Percentiles rank a stretch among this genome's conserved stretches.
Evolutionary conservation across 2,797 vertebrate genomes (phyloP).

Genomic region (Catostomus latipinnis): DNA sequence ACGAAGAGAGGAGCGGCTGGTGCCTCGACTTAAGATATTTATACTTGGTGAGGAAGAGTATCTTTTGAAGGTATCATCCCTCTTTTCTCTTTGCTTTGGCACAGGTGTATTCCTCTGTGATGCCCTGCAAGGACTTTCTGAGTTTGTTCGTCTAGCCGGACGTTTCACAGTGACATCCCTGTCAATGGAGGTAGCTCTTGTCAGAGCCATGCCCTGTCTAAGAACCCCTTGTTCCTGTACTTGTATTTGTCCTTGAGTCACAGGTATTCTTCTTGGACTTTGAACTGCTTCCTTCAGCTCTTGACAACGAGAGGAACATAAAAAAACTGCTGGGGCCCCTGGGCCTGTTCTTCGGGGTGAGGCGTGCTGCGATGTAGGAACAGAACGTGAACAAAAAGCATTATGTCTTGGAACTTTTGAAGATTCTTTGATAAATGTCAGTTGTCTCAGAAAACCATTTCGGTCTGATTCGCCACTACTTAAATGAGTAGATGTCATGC

Average conservation of each 20-base stretch:
- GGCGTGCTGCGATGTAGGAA: conserved; percentile 73
- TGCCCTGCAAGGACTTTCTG: conserved; percentile 90
- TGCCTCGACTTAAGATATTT: conserved; percentile 82
- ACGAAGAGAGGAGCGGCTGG: conserved; percentile 79
- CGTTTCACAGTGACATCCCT: conserved; percentile 68
- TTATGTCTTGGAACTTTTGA: conserved; percentile 81
- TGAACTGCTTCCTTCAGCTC: conserved; percentile 84
- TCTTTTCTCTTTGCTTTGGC: conserved; percentile 66
- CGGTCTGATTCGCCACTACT: conserved; percentile 87
- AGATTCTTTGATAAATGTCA: conserved; percentile 97
- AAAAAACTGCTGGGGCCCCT: conserved; percentile 86
- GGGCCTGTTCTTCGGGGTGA: conserved; percentile 81
- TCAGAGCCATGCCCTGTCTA: conserved; percentile 60
- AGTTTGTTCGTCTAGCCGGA: conserved; percentile 86
- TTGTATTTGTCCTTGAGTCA: conserved; percentile 42
- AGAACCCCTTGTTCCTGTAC: conserved; percentile 55
- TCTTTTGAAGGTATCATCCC: conserved; percentile 84
- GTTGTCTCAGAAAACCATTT: conserved; percentile 90
- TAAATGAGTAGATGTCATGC: conserved; percentile 86
- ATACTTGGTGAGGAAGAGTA: conserved; percentile 95
- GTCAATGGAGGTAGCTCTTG: conserved; percentile 76
- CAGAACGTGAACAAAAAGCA: conserved; percentile 63
- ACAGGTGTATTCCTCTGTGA: conserved; percentile 75
- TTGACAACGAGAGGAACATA: conserved; percentile 94
- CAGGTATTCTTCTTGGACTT: conserved; percentile 67